Base-by-base conservation (phyloP, 2,888 invertebrate genomes). In the Ypsolopha scabrella region DNA sequence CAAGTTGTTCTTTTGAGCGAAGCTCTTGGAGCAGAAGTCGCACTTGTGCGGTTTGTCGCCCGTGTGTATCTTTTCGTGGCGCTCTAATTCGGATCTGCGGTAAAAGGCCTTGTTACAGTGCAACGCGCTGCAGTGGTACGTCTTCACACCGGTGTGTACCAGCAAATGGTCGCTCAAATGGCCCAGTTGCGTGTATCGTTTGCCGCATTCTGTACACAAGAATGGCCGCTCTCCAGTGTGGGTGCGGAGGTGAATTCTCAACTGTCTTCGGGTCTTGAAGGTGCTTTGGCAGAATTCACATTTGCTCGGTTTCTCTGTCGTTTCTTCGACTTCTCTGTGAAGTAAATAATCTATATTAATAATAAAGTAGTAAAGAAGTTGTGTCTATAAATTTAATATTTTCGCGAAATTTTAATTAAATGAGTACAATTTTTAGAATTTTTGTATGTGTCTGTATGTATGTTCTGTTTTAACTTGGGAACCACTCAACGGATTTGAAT, bases 91-190 rank as follows among this genome's bases (percentile, higher is more conserved):
- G 0, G 52, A 46, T 46, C n/a, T 46, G 7, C 47, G 10, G 33
- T 24, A 14, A 10, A 48, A 48, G 1, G 8, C 6, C 11, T 35
- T 13, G 7, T 38, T 38, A 13, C 38, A 39, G 39, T 39, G 7
- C 13, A 11, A 7, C 7, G 41, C 39, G 14, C 11, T n/a, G 48
- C 38, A 48, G 6, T 24, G 9, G 14, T 38, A 39, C 14, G 13
- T 36, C 14, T 38, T 37, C 10, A 14, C 14, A 1, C 13, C 9
- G 2, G 41, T 47, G 13, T 58, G 58, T 11, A 52, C 47, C 38
- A 55, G 33, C 47, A 54, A 49, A 10, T 58, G 58, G 10, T 50
- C 47, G 7, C 47, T 54, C 10, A 58, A 36, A 6, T 52, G 48
- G 9, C 53, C 52, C 2, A 44, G 39, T 33, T 58, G 55, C 7